Conservation (phyloP, 2,888 invertebrate species). For the Pyrrhosoma nymphula region DNA sequence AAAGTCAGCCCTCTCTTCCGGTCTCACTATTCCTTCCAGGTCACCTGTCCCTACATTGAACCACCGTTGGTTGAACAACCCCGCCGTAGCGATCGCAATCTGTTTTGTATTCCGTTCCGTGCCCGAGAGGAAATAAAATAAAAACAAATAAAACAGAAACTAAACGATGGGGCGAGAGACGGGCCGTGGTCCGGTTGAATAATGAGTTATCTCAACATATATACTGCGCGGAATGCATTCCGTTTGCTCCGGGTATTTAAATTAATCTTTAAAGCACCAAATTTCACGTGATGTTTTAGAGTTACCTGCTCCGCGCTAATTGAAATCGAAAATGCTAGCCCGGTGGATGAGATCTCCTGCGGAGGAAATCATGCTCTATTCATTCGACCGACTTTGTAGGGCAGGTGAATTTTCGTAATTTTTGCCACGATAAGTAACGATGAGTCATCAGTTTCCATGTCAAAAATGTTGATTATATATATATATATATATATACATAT, state of each 20-base stretch:
- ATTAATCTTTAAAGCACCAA: not conserved
- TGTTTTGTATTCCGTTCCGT: not conserved
- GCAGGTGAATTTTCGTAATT: no score
- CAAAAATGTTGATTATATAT: no score
- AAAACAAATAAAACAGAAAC: not conserved
- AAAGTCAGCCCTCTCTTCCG: not conserved
- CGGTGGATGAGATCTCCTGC: not conserved
- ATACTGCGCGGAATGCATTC: not conserved
- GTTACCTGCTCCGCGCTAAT: not conserved
- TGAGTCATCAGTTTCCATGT: no score
- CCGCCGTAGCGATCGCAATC: not conserved
- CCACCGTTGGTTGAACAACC: not conserved
- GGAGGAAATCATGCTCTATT: no score
- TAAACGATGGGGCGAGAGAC: not conserved
- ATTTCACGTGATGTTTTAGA: not conserved
- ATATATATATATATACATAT: no score
- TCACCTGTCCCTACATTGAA: not conserved
- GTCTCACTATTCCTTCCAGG: slow-evolving; percentile 6
- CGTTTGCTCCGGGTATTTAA: not conserved
- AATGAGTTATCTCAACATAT: not conserved
- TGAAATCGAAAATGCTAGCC: not conserved
- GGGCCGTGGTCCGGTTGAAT: slow-evolving; percentile 11
- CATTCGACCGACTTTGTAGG: no score
- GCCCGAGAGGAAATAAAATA: not conserved
- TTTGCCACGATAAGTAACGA: no score